Evolutionary conservation across 2,888 invertebrate species (phyloP), one percentile per base, ranked within the genome.

Genomic region (Acholoe squamosa): DNA sequence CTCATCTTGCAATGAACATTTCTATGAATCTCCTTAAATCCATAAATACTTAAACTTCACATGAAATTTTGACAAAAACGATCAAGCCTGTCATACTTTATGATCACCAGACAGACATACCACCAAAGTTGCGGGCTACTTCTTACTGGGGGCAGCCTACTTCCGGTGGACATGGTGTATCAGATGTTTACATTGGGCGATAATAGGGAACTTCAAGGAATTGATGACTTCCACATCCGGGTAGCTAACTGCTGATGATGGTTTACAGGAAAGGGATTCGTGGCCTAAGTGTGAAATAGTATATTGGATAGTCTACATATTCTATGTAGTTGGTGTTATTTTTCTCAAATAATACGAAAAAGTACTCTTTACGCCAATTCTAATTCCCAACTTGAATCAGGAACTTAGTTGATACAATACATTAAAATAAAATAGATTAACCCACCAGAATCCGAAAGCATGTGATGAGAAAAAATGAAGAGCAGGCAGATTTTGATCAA

Each of bases 191-290:
- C 33, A 0, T 33, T 84, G 84, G 84, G 33, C 34, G 84, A 33
- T 84, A 84, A 84, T 84, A 84, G 84, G 51, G 51, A 19, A 71
- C 71, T 19, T 61, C 61, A n/a, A 19, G 61, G 61, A n/a, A n/a
- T 3, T 7, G 61, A 61, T 61, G 61, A 61, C 61, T 61, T 61
- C 61, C 61, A 61, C 61, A 61, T 61, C 61, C 61, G 61, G 61
- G 61, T 19, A 61, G 22, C n/a, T n/a, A n/a, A 14, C 5, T 61
- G 61, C 22, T n/a, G 61, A 61, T 61, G 61, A 61, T 61, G 61
- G n/a, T 61, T 61, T n/a, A 61, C 61, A 71, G 25, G 16, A 71
- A 71, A 25, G 71, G 71, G 25, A n/a, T 28, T n/a, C 0, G 25
- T 28, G 19, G 14, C 3, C 67, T 67, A 67, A 25, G 5, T 14